A percentile compares a stretch with the other conserved stretches of the same genome.
phyloP scores from a whole-genome alignment of 2,113 vertebrate genomes.

The Anguilla rostrata region DNA sequence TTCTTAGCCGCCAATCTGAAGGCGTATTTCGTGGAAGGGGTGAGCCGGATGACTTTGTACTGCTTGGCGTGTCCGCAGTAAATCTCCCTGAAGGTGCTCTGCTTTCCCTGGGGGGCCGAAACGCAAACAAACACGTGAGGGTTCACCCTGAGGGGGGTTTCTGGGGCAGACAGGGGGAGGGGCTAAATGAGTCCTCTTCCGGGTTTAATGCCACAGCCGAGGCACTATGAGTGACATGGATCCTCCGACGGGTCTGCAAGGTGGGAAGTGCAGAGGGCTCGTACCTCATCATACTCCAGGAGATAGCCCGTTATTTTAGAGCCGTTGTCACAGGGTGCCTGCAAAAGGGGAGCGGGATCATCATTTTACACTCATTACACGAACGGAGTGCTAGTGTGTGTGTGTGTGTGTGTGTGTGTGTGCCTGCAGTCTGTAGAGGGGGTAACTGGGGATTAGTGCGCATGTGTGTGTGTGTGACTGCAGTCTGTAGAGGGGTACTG shows the following conservation, averaged over 20 bases:
- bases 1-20: conserved; percentile 80
- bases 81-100: conserved; percentile 70
- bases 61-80: conserved; percentile 77
- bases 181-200: not conserved
- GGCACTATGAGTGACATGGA: not conserved
- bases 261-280: not conserved
- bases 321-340: conserved; percentile 77
- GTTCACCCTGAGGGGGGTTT: no score
- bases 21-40: conserved; percentile 70
- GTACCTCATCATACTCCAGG: conserved; percentile 81
- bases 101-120: conserved; percentile 64
- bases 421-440: no score
- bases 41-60: conserved; percentile 70
- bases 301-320: conserved; percentile 76
- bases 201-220: not conserved
- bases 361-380: not conserved
- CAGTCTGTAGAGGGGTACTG: no score
- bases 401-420: no score
- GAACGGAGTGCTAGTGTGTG: no score
- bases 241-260: not conserved
- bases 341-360: conserved; percentile 40
- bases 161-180: not conserved
- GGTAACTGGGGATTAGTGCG: no score
- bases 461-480: no score
- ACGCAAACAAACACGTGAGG: not conserved